Evolutionary conservation across 2,888 invertebrate species (phyloP), one percentile per base, ranked within the genome.

Genomic region (Ichneumoninae sp.): DNA sequence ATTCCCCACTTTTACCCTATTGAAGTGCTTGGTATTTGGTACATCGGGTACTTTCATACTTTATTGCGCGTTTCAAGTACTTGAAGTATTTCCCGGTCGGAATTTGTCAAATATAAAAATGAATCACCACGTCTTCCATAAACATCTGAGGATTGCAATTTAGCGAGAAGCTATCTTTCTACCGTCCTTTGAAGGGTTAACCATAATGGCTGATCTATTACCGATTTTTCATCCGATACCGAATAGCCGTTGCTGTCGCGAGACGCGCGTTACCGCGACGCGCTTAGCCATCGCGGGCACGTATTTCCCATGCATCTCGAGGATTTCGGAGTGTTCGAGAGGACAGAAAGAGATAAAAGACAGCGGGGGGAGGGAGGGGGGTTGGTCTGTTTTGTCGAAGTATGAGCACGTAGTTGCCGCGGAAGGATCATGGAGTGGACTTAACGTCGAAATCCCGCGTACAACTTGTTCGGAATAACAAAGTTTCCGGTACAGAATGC

Each of bases 371-470:
- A 26, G 40, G 52, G 44, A 3, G 44, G 81, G 71, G 50, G 70
- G 87, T 40, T 65, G 87, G 83, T 76, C 85, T 92, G 91, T 92
- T 92, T 92, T 91, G 92, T 91, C 91, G 90, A 92, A 92, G 92
- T 92, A 93, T 92, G 92, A 91, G 93, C 93, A 93, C 93, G 93
- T 93, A 93, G 91, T 93, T 92, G 91, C 90, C 92, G 89, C 91
- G 91, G 89, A 93, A 93, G 93, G 93, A 93, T 93, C 93, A 92
- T 92, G 91, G 92, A 92, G 92, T 92, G 92, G 93, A 93, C 92
- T 93, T 93, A 93, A 91, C 91, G 89, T 83, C 87, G 85, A 91
- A 92, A 93, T 93, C 92, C 92, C 92, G 91, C 91, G 91, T 92
- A 92, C 92, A 93, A 93, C 93, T 93, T 91, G 92, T 86, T 89